Base-by-base conservation (phyloP, 2,113 vertebrate genomes). In the Miniopterus natalensis region DNA sequence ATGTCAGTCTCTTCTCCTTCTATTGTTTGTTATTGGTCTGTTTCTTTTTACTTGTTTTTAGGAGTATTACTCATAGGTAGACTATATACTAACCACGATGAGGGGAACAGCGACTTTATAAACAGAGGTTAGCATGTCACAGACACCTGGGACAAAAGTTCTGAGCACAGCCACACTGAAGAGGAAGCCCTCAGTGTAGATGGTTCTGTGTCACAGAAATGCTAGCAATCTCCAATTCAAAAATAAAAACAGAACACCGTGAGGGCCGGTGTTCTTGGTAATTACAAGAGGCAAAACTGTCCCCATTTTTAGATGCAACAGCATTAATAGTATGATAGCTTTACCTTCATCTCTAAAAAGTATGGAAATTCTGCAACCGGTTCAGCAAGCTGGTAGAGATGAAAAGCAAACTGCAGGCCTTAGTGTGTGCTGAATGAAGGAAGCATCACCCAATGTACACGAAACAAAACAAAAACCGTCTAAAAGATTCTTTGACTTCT, bases 321-420 rank as follows among this genome's bases (percentile, higher is more conserved):
- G 79, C 5, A 20, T 80, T 77, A 85, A 57, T 70, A 87, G 29
- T 47, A 53, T 1, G 5, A 84, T 61, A 73, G 14, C 36, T 88
- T 88, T 88, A n/a, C 27, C 40, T 91, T 91, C 68, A 47, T 80
- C 47, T 88, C 53, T 80, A 68, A 86, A 85, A 70, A 47, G n/a
- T 78, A 51, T 49, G 80, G 40, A 73, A 92, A 78, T 73, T 77
- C 27, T 20, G 36, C 21, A 57, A 66, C 65, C 80, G 70, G 71
- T 12, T 20, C 42, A 74, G 63, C 51, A 42, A 90, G 29, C 40
- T 61, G 42, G 55, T 20, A 80, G 90, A 21, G 51, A 79, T 17
- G 63, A 80, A 57, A 93, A 92, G 23, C 61, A 79, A 88, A 83
- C 14, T 12, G 45, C 5, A 90, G 57, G 51, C 36, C 20, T 75